Evolutionary conservation across 2,888 invertebrate species (phyloP).

Genomic region (Plagodis pulveraria): DNA sequence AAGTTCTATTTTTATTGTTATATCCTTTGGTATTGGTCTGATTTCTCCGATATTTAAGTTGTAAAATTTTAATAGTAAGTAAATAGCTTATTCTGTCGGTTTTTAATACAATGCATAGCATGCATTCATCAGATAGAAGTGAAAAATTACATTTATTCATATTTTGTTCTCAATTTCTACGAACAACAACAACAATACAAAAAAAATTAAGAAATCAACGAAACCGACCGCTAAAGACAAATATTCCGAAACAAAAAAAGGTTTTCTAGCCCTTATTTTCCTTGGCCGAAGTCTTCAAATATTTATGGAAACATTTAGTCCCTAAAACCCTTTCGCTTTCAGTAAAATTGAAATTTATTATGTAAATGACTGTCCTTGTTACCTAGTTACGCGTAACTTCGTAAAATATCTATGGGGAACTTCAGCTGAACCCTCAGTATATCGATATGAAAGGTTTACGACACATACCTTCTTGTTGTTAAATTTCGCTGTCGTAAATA

Average conservation of each 20-base stretch:
- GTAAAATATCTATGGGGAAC: slow-evolving; percentile 38
- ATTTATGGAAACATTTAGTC: slow-evolving; percentile 37
- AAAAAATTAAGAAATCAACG: too few relatives aligned
- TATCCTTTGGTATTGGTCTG: neutral
- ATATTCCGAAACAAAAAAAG: slow-evolving; percentile 14
- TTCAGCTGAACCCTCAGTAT: slow-evolving; percentile 28
- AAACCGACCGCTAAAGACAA: neutral
- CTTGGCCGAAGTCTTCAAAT: slow-evolving; percentile 23
- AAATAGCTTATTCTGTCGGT: too few relatives aligned
- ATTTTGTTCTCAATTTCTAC: too few relatives aligned
- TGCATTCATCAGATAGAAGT: neutral
- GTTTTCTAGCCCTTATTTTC: slow-evolving; percentile 12
- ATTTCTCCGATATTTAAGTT: slow-evolving; percentile 1
- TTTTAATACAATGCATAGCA: neutral
- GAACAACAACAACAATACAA: too few relatives aligned
- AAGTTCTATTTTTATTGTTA: slow-evolving; percentile 12
- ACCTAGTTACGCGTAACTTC: slow-evolving; percentile 36
- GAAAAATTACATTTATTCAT: too few relatives aligned
- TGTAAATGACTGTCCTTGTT: slow-evolving; percentile 40
- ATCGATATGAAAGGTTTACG: slow-evolving; percentile 25
- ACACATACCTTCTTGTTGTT: slow-evolving; percentile 2
- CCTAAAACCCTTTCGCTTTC: slow-evolving; percentile 37
- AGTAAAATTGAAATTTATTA: slow-evolving; percentile 42
- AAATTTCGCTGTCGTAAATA: slow-evolving; percentile 10
- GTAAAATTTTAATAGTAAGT: neutral